These are phyloP conservation scores for Pyrgus malvae DNA, from an alignment of 2,888 invertebrate genomes.

Conservation along the genomic window DNA sequence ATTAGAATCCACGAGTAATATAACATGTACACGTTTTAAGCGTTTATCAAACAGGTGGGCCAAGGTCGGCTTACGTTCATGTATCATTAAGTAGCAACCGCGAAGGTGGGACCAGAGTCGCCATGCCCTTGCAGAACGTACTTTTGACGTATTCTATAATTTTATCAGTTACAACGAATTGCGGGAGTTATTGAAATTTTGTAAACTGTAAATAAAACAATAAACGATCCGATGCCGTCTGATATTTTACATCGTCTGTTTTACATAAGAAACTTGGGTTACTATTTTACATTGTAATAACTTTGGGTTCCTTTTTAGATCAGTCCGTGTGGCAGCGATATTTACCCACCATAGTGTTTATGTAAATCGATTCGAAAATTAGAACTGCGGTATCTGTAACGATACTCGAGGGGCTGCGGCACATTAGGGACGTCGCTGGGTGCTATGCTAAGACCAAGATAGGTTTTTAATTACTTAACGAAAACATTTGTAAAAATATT, in stretches of 20 bases:
- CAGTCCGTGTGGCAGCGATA: conserved; percentile 5
- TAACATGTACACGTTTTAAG: conserved; percentile 13
- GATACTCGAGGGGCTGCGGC: conserved; percentile 37
- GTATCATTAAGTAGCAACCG: conserved; percentile 8
- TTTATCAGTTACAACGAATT: conserved; percentile 3
- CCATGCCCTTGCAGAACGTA: conserved; percentile 9
- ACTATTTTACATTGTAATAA: background rate
- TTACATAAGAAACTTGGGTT: background rate
- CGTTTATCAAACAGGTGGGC: conserved; percentile 15
- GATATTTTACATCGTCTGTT: conserved; percentile 2
- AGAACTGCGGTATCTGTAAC: background rate
- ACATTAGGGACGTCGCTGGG: conserved; percentile 50
- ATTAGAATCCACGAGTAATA: conserved; percentile 37
- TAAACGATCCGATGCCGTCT: conserved; percentile 7
- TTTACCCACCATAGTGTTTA: conserved; percentile 13
- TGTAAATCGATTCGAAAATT: background rate
- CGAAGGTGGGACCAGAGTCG: conserved; percentile 24
- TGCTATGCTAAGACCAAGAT: conserved; percentile 73
- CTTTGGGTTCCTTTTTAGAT: background rate
- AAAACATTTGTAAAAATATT: conserved; percentile 22
- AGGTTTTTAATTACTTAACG: conserved; percentile 40
- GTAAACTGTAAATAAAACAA: conserved; percentile 3
- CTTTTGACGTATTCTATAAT: background rate
- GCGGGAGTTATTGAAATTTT: background rate
- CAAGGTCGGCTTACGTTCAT: background rate